A percentile compares a stretch with the other conserved stretches of the same genome.
phyloP scores from a whole-genome alignment of 2,113 vertebrate species.

The Trichomycterus rosablanca region DNA sequence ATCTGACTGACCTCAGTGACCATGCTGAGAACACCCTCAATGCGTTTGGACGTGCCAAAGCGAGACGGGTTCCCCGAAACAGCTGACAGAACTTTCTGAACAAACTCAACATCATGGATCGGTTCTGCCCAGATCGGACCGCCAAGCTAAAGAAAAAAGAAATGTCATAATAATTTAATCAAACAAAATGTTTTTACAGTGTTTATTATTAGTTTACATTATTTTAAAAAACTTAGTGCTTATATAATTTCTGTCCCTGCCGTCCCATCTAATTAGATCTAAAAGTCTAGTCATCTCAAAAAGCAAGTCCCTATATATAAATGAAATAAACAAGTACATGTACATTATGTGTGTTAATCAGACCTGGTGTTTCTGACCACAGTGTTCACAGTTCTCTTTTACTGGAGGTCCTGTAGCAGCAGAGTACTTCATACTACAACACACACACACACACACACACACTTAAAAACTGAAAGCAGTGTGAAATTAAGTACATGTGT shows the following conservation, averaged over 20 bases:
- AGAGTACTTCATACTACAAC: slow-evolving; percentile 79
- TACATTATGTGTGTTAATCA: neutral
- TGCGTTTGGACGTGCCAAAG: slow-evolving; percentile 77
- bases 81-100: slow-evolving; percentile 70
- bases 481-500: neutral
- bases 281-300: too few relatives aligned
- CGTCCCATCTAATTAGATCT: too few relatives aligned
- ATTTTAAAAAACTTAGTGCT: too few relatives aligned
- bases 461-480: neutral
- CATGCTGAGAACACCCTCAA: slow-evolving; percentile 83
- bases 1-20: slow-evolving; percentile 79
- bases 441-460: slow-evolving; percentile 13
- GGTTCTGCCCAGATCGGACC: slow-evolving; percentile 87
- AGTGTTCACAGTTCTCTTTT: slow-evolving; percentile 75
- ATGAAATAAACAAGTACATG: too few relatives aligned
- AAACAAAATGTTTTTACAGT: too few relatives aligned
- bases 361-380: slow-evolving; percentile 83
- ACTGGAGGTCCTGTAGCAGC: slow-evolving; percentile 79
- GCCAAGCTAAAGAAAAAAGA: slow-evolving; percentile 65
- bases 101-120: slow-evolving; percentile 75
- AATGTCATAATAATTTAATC: too few relatives aligned
- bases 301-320: too few relatives aligned
- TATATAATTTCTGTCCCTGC: too few relatives aligned
- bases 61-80: slow-evolving; percentile 74
- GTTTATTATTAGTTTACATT: too few relatives aligned